phyloP scores from a whole-genome alignment of 2,888 invertebrate genomes.

The Mesochorus sp. region DNA sequence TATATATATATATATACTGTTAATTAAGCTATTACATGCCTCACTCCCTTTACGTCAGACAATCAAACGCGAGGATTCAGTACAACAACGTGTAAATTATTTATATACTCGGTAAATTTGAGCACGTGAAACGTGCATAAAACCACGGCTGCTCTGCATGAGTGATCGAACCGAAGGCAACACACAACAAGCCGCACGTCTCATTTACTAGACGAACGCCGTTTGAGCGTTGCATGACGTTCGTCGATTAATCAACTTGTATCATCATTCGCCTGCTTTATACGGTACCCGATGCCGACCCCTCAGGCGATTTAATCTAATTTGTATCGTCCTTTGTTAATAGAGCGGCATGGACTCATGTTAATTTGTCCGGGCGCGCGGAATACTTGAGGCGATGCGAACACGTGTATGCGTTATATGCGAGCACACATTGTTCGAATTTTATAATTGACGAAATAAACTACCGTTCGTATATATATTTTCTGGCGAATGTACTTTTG shows the following conservation, averaged over 20 bases:
- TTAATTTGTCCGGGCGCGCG: constrained; percentile 77
- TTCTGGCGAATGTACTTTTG: constrained; percentile 31
- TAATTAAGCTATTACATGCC: too few relatives aligned
- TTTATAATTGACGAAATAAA: constrained; percentile 72
- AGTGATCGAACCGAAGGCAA: constrained; percentile 59
- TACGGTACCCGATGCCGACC: constrained; percentile 78
- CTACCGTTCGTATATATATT: constrained; percentile 75
- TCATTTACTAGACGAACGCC: constrained; percentile 73
- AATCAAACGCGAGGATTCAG: too few relatives aligned
- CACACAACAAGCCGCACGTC: too few relatives aligned
- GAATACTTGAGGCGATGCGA: constrained; percentile 42
- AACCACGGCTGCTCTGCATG: constrained; percentile 25
- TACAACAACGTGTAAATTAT: constrained; percentile 33
- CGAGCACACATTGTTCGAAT: background rate
- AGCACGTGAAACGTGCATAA: constrained; percentile 21
- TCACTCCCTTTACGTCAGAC: too few relatives aligned
- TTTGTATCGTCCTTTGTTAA: constrained; percentile 82
- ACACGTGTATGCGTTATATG: too few relatives aligned
- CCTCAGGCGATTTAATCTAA: constrained; percentile 82
- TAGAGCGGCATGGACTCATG: constrained; percentile 75
- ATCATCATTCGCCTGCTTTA: constrained; percentile 78
- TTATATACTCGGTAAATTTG: constrained; percentile 1
- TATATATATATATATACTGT: too few relatives aligned
- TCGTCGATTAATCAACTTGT: constrained; percentile 81
- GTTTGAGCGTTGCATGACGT: constrained; percentile 81